Base-by-base conservation (phyloP, 2,113 vertebrate species). In the Vimba vimba region DNA sequence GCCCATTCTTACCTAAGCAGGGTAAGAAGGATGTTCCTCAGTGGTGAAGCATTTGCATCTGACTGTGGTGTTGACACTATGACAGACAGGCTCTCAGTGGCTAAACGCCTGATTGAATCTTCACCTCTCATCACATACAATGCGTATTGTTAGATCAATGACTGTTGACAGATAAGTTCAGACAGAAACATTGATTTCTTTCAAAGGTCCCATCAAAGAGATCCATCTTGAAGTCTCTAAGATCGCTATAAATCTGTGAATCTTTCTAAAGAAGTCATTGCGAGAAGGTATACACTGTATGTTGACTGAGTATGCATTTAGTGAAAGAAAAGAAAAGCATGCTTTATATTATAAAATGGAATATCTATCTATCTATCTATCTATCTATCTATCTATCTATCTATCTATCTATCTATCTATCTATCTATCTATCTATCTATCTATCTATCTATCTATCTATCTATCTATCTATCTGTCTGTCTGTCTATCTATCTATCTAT, bases 81-180 rank as follows among this genome's bases (percentile, higher is more conserved):
- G 91, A 93, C 90, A 91, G 88, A 87, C 91, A 88, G 86, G 91
- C 90, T 91, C 88, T 69, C 43, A 52, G 15, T 15, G 74, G 90
- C 91, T 94, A 91, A 87, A 92, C 92, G 88, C 60, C 27, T 68
- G 84, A 91, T 92, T 93, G 88, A 90, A 92, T 93, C 90, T 89
- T 92, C 87, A 89, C 88, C 55, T 52, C 86, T 90, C 83, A 85
- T 73, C 90, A 90, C 90, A 91, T 88, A 86, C 87, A 87, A 86
- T 86, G 71, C 57, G 87, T 76, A 87, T 36, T 81, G 62, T 83
- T 87, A 87, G 91, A 92, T 91, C 88, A 55, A 91, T 92, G 88
- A 86, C 84, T 85, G 87, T 66, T 87, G 90, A 82, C 88, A 81
- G 86, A 90, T 86, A 90, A 91, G 85, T 39, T 75, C 76, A 86